Evolutionary conservation across 2,888 invertebrate species (phyloP).

Genomic region (Lepidonotus clava): DNA sequence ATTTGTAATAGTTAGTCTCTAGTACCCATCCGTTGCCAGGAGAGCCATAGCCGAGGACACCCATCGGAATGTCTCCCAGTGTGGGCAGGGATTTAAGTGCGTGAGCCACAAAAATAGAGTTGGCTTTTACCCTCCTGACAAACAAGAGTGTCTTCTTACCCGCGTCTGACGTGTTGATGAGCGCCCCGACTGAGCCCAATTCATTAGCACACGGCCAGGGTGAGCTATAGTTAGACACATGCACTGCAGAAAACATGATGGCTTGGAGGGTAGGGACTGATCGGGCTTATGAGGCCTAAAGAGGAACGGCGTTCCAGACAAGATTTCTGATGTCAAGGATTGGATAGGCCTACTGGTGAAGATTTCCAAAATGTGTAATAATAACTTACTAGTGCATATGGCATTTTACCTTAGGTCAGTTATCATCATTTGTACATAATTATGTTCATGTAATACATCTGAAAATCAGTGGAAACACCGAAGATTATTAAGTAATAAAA

Average conservation of each 20-base stretch:
- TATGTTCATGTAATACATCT: no score
- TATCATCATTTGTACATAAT: no score
- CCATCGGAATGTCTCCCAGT: not conserved
- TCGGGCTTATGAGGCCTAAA: no score
- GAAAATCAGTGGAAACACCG: no score
- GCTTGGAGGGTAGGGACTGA: not conserved
- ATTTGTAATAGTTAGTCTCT: not conserved
- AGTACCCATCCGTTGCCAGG: not conserved
- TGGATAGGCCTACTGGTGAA: no score
- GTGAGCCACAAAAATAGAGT: not conserved
- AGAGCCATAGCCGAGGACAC: not conserved
- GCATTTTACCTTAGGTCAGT: no score
- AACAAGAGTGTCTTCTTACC: not conserved
- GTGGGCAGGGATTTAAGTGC: not conserved
- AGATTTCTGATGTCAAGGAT: no score
- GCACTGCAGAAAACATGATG: no score
- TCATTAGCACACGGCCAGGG: not conserved
- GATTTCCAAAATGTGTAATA: no score
- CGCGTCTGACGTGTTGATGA: not conserved
- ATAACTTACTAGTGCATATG: no score
- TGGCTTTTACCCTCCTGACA: not conserved
- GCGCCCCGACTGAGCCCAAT: not conserved
- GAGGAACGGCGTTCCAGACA: no score
- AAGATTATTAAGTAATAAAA: no score
- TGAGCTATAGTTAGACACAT: not conserved